Percentiles rank a stretch among this genome's conserved stretches.
Evolutionary conservation across 1,140 invertebrate genomes (phyloP).

Genomic region (Pseudachorutes palmiensis): DNA sequence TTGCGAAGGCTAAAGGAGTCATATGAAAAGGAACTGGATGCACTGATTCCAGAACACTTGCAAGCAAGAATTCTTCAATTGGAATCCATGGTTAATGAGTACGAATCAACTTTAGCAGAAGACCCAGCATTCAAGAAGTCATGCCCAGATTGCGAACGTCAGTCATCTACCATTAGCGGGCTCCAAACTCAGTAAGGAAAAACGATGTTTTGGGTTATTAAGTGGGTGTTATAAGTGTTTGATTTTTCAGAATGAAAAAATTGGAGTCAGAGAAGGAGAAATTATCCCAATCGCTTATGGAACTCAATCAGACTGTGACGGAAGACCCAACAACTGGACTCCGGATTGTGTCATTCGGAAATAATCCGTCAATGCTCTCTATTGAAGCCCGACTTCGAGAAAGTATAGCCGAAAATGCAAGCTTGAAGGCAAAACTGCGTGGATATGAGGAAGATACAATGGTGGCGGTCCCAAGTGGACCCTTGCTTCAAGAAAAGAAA

Average conservation of each 20-base stretch:
- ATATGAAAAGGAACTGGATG: constrained; percentile 34
- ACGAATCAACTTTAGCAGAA: constrained; percentile 28
- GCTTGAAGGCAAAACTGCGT: constrained; percentile 24
- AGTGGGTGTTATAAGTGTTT: neutral
- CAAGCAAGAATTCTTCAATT: constrained; percentile 27
- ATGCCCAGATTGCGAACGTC: constrained; percentile 29
- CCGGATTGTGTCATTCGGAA: constrained; percentile 33
- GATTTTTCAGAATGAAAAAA: constrained; percentile 17
- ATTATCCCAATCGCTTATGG: neutral
- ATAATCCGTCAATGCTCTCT: constrained; percentile 32
- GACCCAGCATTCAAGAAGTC: constrained; percentile 17
- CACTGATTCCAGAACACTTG: constrained; percentile 18
- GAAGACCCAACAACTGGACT: constrained; percentile 23
- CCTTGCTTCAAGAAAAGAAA: constrained; percentile 22
- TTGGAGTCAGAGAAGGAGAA: constrained; percentile 6
- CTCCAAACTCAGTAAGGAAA: constrained; percentile 23
- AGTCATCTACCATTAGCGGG: constrained; percentile 6
- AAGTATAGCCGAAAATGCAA: constrained; percentile 25
- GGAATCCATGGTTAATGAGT: constrained; percentile 23
- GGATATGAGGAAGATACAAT: constrained; percentile 16
- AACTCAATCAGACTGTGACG: neutral
- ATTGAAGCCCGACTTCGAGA: constrained; percentile 28
- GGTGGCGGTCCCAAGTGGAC: neutral
- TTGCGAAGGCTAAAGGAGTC: constrained; percentile 33
- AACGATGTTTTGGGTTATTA: neutral